A percentile compares a stretch with the other conserved stretches of the same genome.
Conservation (phyloP, 1,140 invertebrate species). For the Hylaeus anthracinus region DNA sequence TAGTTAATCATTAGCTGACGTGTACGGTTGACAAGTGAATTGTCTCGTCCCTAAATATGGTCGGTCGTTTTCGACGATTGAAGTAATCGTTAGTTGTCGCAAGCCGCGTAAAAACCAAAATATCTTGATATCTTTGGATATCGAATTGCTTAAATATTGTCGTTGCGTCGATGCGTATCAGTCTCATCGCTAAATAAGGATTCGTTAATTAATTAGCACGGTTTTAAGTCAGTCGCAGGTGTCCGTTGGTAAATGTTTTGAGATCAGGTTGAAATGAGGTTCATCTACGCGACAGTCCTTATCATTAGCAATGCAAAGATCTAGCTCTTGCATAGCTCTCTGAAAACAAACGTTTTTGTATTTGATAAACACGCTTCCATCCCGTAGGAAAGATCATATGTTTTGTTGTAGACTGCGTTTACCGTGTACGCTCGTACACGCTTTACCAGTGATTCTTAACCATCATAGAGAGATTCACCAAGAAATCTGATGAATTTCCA, state of each 20-base stretch:
- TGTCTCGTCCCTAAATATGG: no score
- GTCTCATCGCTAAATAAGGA: neutral
- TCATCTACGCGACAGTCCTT: neutral
- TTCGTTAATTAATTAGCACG: conserved; percentile 23
- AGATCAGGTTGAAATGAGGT: conserved; percentile 3
- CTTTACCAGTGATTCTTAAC: no score
- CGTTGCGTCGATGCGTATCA: no score
- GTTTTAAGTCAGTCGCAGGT: conserved; percentile 33
- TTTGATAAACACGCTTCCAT: conserved; percentile 31
- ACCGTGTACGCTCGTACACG: conserved; percentile 22
- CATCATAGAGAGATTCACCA: no score
- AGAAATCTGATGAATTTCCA: no score
- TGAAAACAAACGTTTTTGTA: conserved; percentile 21
- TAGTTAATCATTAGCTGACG: no score
- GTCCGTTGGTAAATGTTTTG: conserved; percentile 10
- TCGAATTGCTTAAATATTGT: no score
- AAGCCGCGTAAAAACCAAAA: no score
- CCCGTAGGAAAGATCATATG: conserved; percentile 17
- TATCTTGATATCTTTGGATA: no score
- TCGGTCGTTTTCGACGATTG: no score
- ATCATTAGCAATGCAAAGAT: conserved; percentile 15
- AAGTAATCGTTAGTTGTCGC: no score
- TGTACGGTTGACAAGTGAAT: no score
- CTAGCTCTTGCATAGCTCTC: conserved; percentile 40
- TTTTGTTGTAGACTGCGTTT: conserved; percentile 14